Conservation (phyloP, 2,797 vertebrate species). For the Morus bassanus region DNA sequence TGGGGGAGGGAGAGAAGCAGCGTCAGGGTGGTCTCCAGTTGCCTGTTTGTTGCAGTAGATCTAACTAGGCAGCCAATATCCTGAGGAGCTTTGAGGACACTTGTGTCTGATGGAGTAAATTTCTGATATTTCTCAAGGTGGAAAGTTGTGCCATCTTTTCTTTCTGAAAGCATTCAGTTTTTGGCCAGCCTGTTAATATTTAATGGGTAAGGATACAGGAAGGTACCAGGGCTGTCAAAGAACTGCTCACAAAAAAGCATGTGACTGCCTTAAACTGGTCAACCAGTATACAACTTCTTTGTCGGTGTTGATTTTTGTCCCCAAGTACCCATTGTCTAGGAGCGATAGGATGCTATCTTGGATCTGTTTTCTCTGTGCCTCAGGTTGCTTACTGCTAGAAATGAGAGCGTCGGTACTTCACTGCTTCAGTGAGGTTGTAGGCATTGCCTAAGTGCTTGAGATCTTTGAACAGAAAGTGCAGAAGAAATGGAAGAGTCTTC, state of each 20-base stretch:
- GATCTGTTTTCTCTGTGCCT: background rate
- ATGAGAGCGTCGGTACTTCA: background rate
- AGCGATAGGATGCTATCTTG: background rate
- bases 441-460: background rate
- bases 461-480: background rate
- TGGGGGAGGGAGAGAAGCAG: background rate
- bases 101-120: background rate
- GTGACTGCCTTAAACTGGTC: background rate
- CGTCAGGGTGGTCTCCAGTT: background rate
- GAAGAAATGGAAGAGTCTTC: background rate
- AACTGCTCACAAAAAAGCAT: rapidly evolving
- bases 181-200: background rate
- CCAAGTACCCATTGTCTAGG: background rate
- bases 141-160: background rate
- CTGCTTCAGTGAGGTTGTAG: background rate
- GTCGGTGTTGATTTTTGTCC: background rate
- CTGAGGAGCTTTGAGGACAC: background rate
- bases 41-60: background rate
- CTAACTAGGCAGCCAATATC: background rate
- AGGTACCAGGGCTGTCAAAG: background rate
- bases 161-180: background rate
- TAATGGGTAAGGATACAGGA: background rate
- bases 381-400: background rate
- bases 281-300: background rate
- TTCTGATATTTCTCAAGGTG: background rate